Evolutionary conservation across 2,888 invertebrate species (phyloP).

Genomic region (Brachylomia viminalis): DNA sequence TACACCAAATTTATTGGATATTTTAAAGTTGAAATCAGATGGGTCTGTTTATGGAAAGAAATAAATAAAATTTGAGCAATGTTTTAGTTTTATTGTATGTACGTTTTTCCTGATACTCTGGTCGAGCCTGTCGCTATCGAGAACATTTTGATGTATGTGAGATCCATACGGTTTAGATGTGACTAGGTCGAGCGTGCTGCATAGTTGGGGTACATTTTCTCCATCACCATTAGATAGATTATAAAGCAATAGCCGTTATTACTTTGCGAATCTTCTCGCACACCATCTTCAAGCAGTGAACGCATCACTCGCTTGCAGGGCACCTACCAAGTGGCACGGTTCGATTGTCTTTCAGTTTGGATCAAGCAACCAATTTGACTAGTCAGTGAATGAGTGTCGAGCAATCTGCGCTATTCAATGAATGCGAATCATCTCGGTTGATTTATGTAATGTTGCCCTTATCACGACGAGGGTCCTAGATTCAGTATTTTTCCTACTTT

Average conservation of each 20-base stretch:
- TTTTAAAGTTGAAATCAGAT: constrained; percentile 84
- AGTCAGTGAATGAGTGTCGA: neutral
- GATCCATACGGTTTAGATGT: neutral
- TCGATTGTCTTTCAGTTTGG: neutral
- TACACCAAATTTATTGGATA: constrained; percentile 82
- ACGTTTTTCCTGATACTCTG: constrained; percentile 7
- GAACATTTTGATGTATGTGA: neutral
- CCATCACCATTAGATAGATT: neutral
- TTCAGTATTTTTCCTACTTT: neutral
- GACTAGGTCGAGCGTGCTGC: neutral
- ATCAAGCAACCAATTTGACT: neutral
- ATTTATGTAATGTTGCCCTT: neutral
- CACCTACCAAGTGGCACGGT: neutral
- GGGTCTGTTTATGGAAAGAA: constrained; percentile 87
- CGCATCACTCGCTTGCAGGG: too few relatives aligned
- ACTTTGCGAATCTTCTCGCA: neutral
- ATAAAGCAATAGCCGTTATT: neutral
- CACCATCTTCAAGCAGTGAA: neutral
- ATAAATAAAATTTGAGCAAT: constrained; percentile 83
- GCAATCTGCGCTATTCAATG: neutral
- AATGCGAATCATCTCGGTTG: neutral
- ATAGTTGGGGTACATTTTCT: neutral
- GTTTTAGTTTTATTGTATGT: constrained; percentile 72
- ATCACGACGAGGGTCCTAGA: neutral
- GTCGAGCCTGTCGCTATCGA: too few relatives aligned